phyloP scores from a whole-genome alignment of 2,797 vertebrate genomes.

The Schizopygopsis pylzovi region DNA sequence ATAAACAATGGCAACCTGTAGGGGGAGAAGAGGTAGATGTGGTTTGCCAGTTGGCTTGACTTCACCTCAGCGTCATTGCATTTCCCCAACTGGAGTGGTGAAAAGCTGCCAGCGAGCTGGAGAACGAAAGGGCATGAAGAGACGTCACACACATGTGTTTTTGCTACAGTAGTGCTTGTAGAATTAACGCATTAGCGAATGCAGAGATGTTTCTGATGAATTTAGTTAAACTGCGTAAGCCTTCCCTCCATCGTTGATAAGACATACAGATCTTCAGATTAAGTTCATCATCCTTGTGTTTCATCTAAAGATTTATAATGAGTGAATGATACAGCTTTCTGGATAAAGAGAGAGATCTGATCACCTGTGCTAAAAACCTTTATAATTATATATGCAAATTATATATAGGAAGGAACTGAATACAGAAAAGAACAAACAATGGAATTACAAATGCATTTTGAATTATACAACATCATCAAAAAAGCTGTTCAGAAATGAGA shows the following conservation, averaged over 20 bases:
- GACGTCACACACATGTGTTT: constrained; percentile 34
- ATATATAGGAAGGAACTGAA: background rate
- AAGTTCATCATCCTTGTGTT: background rate
- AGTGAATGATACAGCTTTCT: background rate
- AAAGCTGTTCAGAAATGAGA: too few relatives aligned
- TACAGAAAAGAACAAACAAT: background rate
- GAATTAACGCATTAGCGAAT: background rate
- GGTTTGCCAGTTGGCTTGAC: constrained; percentile 69
- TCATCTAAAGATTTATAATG: background rate
- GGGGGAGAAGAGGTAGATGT: constrained; percentile 36
- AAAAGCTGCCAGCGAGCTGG: constrained; percentile 51
- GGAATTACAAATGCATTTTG: background rate
- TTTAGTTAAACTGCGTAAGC: background rate
- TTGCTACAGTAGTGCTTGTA: background rate
- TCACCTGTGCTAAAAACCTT: background rate
- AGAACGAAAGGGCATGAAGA: constrained; percentile 46
- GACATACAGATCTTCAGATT: background rate
- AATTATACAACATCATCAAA: background rate
- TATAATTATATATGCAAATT: background rate
- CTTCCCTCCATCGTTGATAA: background rate
- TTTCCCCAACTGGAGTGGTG: constrained; percentile 33
- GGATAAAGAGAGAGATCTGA: background rate
- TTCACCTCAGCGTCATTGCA: constrained; percentile 51
- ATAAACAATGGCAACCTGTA: constrained; percentile 74
- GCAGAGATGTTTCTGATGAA: background rate